Evolutionary conservation across 2,797 vertebrate species (phyloP), one percentile per base, ranked within the genome.

Genomic region (Enteromius mattozi): DNA sequence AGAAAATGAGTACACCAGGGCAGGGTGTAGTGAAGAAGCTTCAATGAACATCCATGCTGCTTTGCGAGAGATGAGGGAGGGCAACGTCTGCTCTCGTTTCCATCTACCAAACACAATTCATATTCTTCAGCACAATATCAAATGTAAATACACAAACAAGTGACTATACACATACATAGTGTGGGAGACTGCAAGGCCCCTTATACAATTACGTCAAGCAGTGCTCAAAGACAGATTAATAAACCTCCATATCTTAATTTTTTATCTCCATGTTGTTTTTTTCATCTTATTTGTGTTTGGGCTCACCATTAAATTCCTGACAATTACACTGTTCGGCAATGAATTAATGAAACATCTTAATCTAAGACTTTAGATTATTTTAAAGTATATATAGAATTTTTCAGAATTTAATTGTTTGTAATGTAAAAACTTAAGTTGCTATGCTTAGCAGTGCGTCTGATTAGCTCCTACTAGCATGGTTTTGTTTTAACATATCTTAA

Each of bases 1-100:
- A 90, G 90, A 90, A 92, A 94, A 92, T 42, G 87, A 93, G 92
- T 92, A 89, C 90, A 88, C 81, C 80, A 59, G 89, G 87, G 87
- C 70, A 88, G 90, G 82, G 90, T 89, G 88, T 90, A 88, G 88
- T 89, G 87, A 81, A 81, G 86, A 88, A 86, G 87, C 86, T 84
- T 88, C 86, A 89, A 80, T 88, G 84, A 83, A 85, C 78, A 78
- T 81, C 85, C 47, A 85, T 87, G 86, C 54, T 80, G 77, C 82
- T 83, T 85, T 21, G 16, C 42, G 27, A 42, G 47, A 68, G 45
- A 66, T 82, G 81, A 56, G 56, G 68, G 75, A 86, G 81, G 76
- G 75, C 82, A 88, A 91, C 86, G 86, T 80, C 89, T 90, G 89
- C 89, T 81, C 81, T 82, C 86, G 89, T 89, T 88, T 88, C 89